Evolutionary conservation across 2,113 vertebrate genomes (phyloP).

Genomic region (Burhinus bistriatus): DNA sequence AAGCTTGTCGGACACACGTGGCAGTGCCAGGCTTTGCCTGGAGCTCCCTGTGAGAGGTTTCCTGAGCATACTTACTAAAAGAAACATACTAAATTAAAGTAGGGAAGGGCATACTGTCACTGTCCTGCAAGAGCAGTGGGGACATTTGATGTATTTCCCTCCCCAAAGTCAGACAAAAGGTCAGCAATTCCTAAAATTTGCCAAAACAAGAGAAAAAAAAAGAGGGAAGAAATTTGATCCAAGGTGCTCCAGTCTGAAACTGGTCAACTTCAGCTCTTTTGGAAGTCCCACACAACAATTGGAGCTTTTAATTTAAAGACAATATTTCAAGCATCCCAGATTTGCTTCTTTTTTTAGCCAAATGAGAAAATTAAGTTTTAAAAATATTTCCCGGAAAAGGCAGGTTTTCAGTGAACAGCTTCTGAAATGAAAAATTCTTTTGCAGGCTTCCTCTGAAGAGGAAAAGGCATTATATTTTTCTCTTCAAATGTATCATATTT

Average conservation of each 20-base stretch:
- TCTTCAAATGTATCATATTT: background rate
- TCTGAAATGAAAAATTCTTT: background rate
- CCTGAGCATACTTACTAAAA: background rate
- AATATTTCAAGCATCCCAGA: background rate
- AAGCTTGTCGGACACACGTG: fast-evolving
- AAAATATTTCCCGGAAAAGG: background rate
- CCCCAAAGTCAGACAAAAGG: background rate
- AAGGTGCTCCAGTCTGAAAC: background rate
- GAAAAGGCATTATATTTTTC: background rate
- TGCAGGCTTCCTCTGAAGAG: background rate
- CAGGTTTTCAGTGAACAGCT: background rate
- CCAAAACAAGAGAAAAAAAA: background rate
- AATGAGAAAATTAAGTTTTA: background rate
- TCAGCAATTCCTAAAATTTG: background rate
- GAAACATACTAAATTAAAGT: background rate
- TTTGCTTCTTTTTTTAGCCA: background rate
- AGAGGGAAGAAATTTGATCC: background rate
- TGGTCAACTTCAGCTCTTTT: background rate
- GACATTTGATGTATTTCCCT: background rate
- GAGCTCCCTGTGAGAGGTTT: background rate
- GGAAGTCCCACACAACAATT: background rate
- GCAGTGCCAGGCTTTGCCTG: background rate
- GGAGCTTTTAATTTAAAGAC: background rate
- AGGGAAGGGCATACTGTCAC: background rate
- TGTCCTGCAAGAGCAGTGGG: background rate